Percentiles rank a stretch among this genome's conserved stretches.
phyloP scores from a whole-genome alignment of 2,113 vertebrate genomes.

The Prinia subflava region DNA sequence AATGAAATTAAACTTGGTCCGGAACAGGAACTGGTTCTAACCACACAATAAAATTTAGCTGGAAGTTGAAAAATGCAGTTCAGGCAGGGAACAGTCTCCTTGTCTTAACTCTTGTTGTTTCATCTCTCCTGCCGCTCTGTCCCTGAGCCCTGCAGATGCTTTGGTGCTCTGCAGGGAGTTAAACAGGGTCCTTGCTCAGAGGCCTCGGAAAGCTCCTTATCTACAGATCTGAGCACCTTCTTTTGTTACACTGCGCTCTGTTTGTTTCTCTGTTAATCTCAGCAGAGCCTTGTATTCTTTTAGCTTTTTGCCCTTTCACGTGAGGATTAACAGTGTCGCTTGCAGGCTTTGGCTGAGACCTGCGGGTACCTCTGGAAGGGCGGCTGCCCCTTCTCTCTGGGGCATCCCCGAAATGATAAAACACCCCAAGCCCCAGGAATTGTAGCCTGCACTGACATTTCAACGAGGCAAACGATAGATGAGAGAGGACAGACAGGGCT shows the following conservation, averaged over 20 bases:
- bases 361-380: background rate
- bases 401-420: background rate
- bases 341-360: background rate
- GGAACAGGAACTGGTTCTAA: constrained; percentile 22
- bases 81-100: background rate
- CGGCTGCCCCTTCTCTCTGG: background rate
- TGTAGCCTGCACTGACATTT: background rate
- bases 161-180: constrained; percentile 33
- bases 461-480: accelerated
- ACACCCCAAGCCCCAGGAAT: background rate
- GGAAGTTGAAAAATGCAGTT: background rate
- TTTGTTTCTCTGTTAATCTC: constrained; percentile 57
- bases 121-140: background rate
- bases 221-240: constrained; percentile 51
- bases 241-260: constrained; percentile 21
- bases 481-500: background rate
- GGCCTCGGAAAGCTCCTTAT: constrained; percentile 41
- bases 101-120: background rate
- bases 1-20: background rate
- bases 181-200: constrained; percentile 43
- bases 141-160: background rate
- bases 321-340: background rate
- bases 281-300: constrained; percentile 42
- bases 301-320: constrained; percentile 55
- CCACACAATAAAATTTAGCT: background rate